Evolutionary conservation across 2,113 vertebrate genomes (phyloP), one percentile per base, ranked within the genome.

Genomic region (Axis porcinus): DNA sequence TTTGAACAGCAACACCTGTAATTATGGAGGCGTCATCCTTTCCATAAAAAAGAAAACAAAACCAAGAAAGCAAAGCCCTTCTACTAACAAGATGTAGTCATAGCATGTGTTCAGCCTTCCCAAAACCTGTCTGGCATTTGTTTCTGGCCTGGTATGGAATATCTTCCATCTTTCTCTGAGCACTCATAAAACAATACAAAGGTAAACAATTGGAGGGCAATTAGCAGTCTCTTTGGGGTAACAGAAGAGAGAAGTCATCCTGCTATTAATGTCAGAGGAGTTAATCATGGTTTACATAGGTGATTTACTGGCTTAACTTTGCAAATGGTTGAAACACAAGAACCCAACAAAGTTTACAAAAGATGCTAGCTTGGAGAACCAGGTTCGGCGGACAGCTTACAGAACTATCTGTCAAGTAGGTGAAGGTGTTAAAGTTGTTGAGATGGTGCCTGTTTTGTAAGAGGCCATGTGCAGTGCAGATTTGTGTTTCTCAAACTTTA

Each of bases 1-100:
- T 98, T 99, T 97, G 98, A 98, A 98, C 98, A 98, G 98, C 92
- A 98, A 98, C 98, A 99, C 98, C 98, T 99, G 97, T 99, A 99
- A 99, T 99, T 99, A 99, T 7, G 21, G 97, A 99, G 98, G 98
- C 97, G 97, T 99, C 99, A 98, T 98, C 98, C 98, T 98, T 98
- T 98, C 98, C 96, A 94, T 98, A 83, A 91, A 98, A 98, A 97
- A 98, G 91, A 97, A 98, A 97, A 98, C 87, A 98, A 97, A 97
- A 97, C 96, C 92, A 97, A 97, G 97, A 95, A 96, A 94, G 96
- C 97, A 98, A 98, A 98, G 91, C 94, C 96, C 97, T 98, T 97
- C 36, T 79, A 96, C 98, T 98, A 98, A 98, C 98, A 97, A 98
- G 98, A 96, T 97, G 91, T 70, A 98, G 98, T 98, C 93, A 98